These are phyloP conservation scores for Collichthys lucidus DNA, from an alignment of 2,113 vertebrate genomes.

Conservation along the genomic window DNA sequence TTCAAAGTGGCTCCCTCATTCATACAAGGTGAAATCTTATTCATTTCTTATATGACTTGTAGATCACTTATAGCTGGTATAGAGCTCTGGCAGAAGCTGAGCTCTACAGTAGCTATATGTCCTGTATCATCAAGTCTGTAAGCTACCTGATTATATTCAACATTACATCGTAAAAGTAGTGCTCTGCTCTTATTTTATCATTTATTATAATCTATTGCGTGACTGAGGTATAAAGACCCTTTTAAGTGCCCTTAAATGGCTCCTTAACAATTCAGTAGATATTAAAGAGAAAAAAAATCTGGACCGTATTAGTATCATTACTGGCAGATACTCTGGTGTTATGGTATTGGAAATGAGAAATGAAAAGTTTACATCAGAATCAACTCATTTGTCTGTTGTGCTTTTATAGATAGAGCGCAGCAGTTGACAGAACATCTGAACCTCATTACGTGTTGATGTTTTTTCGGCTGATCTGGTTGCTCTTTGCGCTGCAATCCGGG, in stretches of 20 bases:
- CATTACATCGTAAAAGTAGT: too few species aligned
- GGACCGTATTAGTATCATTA: background rate
- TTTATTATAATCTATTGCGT: background rate
- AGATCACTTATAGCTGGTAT: background rate
- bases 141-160: background rate
- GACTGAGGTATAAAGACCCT: too few species aligned
- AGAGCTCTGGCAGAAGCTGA: background rate
- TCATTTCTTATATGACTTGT: background rate
- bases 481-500: background rate
- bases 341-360: background rate
- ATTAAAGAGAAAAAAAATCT: background rate
- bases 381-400: background rate
- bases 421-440: background rate
- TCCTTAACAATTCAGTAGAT: background rate
- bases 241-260: background rate
- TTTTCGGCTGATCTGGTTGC: background rate
- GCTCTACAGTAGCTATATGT: background rate
- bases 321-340: background rate
- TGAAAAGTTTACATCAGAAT: background rate
- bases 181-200: background rate
- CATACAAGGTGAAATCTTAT: background rate
- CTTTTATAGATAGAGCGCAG: background rate
- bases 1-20: background rate
- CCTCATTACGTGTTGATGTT: background rate
- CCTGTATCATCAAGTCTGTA: background rate